Evolutionary conservation across 2,797 vertebrate genomes (phyloP).

Genomic region (Ctenochaetus hawaiiensis): DNA sequence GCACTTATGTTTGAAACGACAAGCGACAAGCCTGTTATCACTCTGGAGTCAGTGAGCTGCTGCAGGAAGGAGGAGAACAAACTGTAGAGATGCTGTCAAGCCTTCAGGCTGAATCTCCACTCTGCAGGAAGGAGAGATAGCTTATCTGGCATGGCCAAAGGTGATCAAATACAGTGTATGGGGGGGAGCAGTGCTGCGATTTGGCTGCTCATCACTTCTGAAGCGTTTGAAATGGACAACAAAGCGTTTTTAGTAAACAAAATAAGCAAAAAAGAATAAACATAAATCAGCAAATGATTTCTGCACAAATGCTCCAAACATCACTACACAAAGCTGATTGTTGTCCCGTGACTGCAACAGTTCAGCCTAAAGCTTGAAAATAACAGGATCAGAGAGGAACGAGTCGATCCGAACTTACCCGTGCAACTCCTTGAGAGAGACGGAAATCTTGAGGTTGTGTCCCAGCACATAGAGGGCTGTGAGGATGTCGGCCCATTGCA

Average conservation of each 20-base stretch:
- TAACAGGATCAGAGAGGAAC: not conserved
- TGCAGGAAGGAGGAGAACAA: conserved; percentile 45
- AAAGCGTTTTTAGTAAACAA: not conserved
- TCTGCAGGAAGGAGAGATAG: conserved; percentile 51
- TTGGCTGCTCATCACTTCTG: conserved; percentile 10
- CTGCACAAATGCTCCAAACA: not conserved
- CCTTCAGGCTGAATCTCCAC: conserved; percentile 50
- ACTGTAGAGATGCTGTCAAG: conserved; percentile 56
- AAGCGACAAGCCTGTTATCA: conserved; percentile 53
- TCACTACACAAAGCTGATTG: not conserved
- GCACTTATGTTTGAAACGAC: conserved; percentile 47
- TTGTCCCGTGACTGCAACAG: not conserved
- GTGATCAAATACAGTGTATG: conserved; percentile 43
- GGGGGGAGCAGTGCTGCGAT: conserved; percentile 12
- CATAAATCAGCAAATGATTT: not conserved
- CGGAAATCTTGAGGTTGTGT: conserved; percentile 91
- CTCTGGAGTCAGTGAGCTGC: conserved; percentile 57
- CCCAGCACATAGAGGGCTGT: conserved; percentile 93
- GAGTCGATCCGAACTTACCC: conserved; percentile 89
- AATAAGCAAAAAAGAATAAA: not conserved
- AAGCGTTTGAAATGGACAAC: conserved; percentile 4
- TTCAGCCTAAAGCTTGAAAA: conserved; percentile 7
- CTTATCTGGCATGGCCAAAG: conserved; percentile 52
- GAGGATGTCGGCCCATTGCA: conserved; percentile 99
- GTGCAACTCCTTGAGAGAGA: conserved; percentile 94